phyloP scores from a whole-genome alignment of 2,113 vertebrate species.

The Carollia perspicillata region DNA sequence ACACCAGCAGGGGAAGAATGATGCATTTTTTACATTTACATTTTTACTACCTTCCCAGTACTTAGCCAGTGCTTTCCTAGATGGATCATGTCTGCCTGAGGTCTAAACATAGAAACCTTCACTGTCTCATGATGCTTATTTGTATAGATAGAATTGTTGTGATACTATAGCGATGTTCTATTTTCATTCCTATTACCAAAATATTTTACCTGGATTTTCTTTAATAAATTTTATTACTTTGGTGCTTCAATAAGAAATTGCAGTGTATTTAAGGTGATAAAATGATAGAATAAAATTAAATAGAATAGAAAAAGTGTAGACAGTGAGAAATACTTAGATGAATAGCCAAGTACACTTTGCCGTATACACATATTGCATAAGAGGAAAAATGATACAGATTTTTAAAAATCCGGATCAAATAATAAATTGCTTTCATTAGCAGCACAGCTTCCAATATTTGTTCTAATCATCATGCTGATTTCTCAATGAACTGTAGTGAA shows the following conservation, averaged over 20 bases:
- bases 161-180: not conserved
- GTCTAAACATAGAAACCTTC: not conserved
- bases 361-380: fast-evolving
- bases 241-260: not conserved
- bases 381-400: not conserved
- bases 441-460: slow-evolving; percentile 28
- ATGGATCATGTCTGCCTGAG: not conserved
- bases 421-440: not conserved
- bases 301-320: not conserved
- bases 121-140: not conserved
- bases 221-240: not conserved
- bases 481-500: slow-evolving; percentile 52
- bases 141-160: not conserved
- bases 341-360: not conserved
- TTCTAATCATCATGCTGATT: not conserved
- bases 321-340: not conserved
- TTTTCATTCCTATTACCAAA: not conserved
- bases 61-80: not conserved
- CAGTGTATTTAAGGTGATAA: not conserved
- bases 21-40: not conserved
- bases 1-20: not conserved
- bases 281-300: not conserved
- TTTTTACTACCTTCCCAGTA: not conserved
- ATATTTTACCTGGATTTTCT: not conserved
- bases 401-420: slow-evolving; percentile 9